Evolutionary conservation across 2,797 vertebrate species (phyloP), one percentile per base, ranked within the genome.

Genomic region (Arctocebus calabarensis): DNA sequence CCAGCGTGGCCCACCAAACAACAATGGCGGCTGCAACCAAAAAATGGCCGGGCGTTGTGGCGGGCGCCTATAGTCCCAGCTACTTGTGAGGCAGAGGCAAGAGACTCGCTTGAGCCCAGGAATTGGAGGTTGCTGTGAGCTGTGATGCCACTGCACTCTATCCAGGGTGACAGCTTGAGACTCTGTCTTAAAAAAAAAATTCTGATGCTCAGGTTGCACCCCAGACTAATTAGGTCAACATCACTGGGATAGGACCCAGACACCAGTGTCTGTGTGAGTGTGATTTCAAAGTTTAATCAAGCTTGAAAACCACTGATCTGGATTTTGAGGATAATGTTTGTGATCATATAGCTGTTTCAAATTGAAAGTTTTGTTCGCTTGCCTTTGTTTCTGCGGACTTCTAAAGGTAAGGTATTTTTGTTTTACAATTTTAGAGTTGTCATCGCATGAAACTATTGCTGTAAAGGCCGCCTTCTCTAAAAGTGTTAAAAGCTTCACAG

Each of bases 371-470:
- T 88, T 75, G 59, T 48, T 68, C 34, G 6, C 52, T 95, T 71
- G 45, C 79, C 25, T 52, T 45, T 79, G n/a, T 79, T 84, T 94
- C 48, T 1, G 22, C 82, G 66, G n/a, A 55, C 32, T 92, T 96
- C 29, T 70, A 88, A 87, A 93, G 37, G 92, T 52, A 87, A 93
- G 37, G 92, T 52, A 66, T 70, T 70, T 88, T 84, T 40, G 12
- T n/a, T 40, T 48, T 92, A 95, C 48, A 73, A 45, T 70, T 93
- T 91, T 74, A 55, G 61, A 71, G 40, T 82, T 83, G 45, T 83
- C 62, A 84, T 7, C 32, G n/a, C 61, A 43, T 19, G 37, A 77
- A 90, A n/a, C 64, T 66, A 66, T 66, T 66, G 32, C 14, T 66
- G 32, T 66, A 66, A 19, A 17, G 64, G 32, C 32, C n/a, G 32